Evolutionary conservation across 2,888 invertebrate species (phyloP).

Genomic region (Saturnia pavonia): DNA sequence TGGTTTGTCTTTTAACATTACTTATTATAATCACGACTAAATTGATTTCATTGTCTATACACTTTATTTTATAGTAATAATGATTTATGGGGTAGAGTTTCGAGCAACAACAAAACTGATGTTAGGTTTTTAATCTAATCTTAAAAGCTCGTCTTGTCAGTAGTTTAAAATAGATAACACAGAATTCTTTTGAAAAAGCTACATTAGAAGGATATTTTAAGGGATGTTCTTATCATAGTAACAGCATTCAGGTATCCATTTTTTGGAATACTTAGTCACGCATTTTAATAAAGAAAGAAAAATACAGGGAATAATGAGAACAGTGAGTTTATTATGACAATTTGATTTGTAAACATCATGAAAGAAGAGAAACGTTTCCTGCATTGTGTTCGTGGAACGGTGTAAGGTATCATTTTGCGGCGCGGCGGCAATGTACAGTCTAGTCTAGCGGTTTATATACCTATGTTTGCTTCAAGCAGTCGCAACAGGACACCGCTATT

Average conservation of each 20-base stretch:
- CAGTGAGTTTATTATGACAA: conserved; percentile 29
- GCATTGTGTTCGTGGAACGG: conserved; percentile 40
- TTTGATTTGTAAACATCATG: conserved; percentile 25
- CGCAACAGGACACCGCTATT: conserved; percentile 62
- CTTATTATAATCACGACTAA: neutral
- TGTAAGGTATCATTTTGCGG: conserved; percentile 40
- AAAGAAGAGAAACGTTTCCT: conserved; percentile 54
- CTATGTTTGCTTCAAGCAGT: conserved; percentile 35
- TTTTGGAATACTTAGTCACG: conserved; percentile 57
- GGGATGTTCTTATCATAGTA: conserved; percentile 52
- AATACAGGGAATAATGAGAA: neutral
- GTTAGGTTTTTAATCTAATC: conserved; percentile 49
- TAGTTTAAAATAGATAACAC: conserved; percentile 52
- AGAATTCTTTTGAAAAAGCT: conserved; percentile 47
- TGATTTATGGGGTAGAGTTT: neutral
- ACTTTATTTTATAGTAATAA: neutral
- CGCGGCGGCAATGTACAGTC: conserved; percentile 26
- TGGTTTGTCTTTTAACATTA: neutral
- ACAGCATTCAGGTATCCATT: conserved; percentile 45
- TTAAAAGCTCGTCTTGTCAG: conserved; percentile 29
- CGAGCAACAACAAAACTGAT: conserved; percentile 51
- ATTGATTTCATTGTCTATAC: neutral
- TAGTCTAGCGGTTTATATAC: conserved; percentile 27
- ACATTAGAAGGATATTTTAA: conserved; percentile 41
- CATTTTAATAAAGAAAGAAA: conserved; percentile 40